These are phyloP conservation scores for Proterorhinus semilunaris DNA, from an alignment of 2,113 vertebrate genomes.

Conservation along the genomic window DNA sequence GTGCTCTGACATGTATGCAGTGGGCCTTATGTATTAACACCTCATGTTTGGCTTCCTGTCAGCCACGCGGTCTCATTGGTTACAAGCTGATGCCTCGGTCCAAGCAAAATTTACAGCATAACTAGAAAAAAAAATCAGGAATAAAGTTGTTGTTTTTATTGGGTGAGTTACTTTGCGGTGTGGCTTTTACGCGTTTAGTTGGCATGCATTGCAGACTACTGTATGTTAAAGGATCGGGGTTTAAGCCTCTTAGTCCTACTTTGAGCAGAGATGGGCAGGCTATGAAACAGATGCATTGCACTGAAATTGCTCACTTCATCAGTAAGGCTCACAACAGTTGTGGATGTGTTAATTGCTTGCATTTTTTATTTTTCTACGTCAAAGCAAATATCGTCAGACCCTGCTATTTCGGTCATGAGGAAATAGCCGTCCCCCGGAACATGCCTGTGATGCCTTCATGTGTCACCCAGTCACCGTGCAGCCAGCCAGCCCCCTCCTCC, in stretches of 20 bases:
- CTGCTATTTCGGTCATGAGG: slow-evolving; percentile 3
- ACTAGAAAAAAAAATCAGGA: no score
- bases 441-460: slow-evolving; percentile 9
- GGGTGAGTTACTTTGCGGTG: no score
- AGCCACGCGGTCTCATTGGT: no score
- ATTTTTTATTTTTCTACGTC: slow-evolving; percentile 16
- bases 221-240: slow-evolving; percentile 55
- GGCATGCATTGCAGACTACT: slow-evolving; percentile 23
- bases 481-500: slow-evolving; percentile 14
- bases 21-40: no score
- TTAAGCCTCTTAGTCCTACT: slow-evolving; percentile 72
- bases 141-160: no score
- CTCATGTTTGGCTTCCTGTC: no score
- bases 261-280: slow-evolving; percentile 52
- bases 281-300: slow-evolving; percentile 50
- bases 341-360: background rate
- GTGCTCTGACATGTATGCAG: no score
- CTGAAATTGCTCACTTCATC: slow-evolving; percentile 34
- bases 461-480: slow-evolving; percentile 12
- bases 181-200: background rate
- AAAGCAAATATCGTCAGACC: slow-evolving; percentile 1
- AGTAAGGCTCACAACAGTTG: slow-evolving; percentile 23
- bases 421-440: slow-evolving; percentile 37
- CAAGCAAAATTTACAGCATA: no score
- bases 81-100: no score